These are phyloP conservation scores for Zalophus californianus DNA, from an alignment of 2,797 vertebrate genomes.

Conservation along the genomic window DNA sequence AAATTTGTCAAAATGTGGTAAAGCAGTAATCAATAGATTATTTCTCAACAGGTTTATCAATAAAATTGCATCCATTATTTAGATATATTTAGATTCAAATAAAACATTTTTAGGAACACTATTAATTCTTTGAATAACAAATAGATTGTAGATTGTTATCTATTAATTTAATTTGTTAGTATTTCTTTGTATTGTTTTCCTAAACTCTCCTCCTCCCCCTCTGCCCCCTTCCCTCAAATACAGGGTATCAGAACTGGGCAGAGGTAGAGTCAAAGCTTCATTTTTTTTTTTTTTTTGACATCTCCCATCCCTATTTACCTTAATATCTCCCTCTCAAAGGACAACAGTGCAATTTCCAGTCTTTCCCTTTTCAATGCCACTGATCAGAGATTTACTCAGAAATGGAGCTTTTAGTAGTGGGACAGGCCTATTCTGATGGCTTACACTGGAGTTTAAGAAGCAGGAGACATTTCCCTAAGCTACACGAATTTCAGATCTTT, in stretches of 20 bases:
- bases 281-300: neutral
- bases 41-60: neutral
- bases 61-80: neutral
- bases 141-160: neutral
- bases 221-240: neutral
- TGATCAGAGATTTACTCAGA: neutral
- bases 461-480: neutral
- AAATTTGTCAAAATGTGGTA: neutral
- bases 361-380: neutral
- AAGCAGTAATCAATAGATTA: neutral
- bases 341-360: neutral
- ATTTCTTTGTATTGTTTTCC: neutral
- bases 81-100: neutral
- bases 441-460: neutral
- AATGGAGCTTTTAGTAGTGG: neutral
- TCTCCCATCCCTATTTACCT: neutral
- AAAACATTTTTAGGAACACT: neutral
- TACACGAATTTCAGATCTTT: neutral
- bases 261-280: neutral
- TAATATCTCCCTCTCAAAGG: neutral
- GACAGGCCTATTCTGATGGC: neutral
- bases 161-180: neutral
- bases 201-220: neutral
- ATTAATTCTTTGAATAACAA: neutral
- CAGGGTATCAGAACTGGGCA: neutral